Evolutionary conservation across 2,888 invertebrate genomes (phyloP), one percentile per base, ranked within the genome.

Genomic region (Mellilla xanthometata): DNA sequence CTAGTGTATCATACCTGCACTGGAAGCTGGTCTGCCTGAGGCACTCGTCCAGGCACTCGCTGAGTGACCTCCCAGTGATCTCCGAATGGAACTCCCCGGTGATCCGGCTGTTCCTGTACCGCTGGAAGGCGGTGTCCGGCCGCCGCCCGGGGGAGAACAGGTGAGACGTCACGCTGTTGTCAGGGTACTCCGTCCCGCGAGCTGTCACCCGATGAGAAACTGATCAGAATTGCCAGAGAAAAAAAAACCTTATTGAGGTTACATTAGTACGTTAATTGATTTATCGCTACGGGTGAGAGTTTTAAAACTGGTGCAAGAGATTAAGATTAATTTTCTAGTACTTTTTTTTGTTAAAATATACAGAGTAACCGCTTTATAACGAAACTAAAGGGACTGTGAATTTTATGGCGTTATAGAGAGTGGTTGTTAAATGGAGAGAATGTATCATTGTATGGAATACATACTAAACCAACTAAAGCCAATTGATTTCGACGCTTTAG

Each of bases 1-100:
- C n/a, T n/a, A n/a, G n/a, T n/a, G n/a, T n/a, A n/a, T n/a, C 13
- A 38, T 94, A 96, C 81, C 96, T 93, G 88, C 97, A 97, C 68
- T 96, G 96, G 77, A 96, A 96, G 76, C 96, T 96, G 8, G 96
- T 95, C 83, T 96, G 96, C 54, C 96, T 90, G 54, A 97, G 90
- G 73, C 97, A 97, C 73, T 97, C 97, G 75, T 97, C 96, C 64
- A 97, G 80, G 71, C 97, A 97, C 80, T 97, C 97, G 81, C 96
- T 96, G 49, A 97, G 87, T 8, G 96, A 95, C 50, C 96, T 91
- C 32, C 96, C 96, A 2, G 95, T 96, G 66, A 96, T 96, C 84
- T 97, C 97, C 3, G 96, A 96, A 76, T 96, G 96, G 78, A 95
- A 96, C 81, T 96, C 96, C 2, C 96, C 96, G 41, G 96, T 95